Percentiles rank a stretch among this genome's conserved stretches.
These are phyloP conservation scores for Pomatorhinus ruficollis DNA, from an alignment of 2,113 vertebrate species.

Conservation along the genomic window DNA sequence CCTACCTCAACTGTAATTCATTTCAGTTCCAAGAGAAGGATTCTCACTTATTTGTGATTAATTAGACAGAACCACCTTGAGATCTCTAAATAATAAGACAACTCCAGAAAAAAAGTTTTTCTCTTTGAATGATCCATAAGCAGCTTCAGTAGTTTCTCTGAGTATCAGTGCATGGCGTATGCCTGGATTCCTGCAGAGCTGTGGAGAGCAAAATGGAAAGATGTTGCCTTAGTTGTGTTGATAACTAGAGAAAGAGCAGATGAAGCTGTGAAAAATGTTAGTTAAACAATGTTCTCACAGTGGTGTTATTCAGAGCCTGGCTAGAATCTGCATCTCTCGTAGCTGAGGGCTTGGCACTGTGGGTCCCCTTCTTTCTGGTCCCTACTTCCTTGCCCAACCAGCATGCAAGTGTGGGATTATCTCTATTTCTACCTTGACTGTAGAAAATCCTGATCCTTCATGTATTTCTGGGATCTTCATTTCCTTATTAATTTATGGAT, in stretches of 20 bases:
- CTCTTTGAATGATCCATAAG: background rate
- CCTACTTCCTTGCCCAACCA: background rate
- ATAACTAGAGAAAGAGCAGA: background rate
- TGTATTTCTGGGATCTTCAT: background rate
- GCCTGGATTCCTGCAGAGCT: background rate
- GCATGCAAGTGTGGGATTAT: background rate
- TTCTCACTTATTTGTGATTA: background rate
- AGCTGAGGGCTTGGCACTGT: background rate
- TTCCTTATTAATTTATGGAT: background rate
- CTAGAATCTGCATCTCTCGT: background rate
- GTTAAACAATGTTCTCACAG: background rate
- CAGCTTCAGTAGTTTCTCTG: background rate
- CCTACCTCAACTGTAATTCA: background rate
- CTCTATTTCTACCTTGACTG: background rate
- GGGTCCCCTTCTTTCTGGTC: background rate
- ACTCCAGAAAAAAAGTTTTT: background rate
- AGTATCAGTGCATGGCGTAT: background rate
- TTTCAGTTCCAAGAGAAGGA: background rate
- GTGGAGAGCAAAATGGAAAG: background rate
- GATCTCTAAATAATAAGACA: background rate
- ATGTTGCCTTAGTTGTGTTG: background rate
- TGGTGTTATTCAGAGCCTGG: background rate
- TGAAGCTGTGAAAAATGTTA: background rate
- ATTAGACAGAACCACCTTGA: background rate
- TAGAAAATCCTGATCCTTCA: background rate